These are phyloP conservation scores for Echiichthys vipera DNA, from an alignment of 2,797 vertebrate genomes.

Conservation along the genomic window DNA sequence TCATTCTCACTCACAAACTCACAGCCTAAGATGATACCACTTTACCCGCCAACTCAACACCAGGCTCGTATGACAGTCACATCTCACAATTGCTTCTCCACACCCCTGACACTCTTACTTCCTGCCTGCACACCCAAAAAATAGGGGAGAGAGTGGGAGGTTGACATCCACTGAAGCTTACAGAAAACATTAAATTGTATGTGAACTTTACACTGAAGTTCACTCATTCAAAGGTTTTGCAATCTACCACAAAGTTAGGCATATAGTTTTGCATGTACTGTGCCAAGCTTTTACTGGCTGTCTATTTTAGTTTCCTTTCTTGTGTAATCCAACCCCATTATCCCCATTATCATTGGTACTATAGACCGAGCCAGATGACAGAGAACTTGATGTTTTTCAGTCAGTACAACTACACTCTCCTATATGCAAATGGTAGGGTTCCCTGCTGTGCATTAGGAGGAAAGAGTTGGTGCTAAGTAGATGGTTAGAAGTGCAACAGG, in stretches of 20 bases:
- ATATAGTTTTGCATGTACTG: neutral
- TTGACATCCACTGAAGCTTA: slow-evolving; percentile 45
- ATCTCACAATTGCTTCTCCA: slow-evolving; percentile 11
- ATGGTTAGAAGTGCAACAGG: neutral
- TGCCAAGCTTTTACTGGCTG: slow-evolving; percentile 2
- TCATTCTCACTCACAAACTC: slow-evolving; percentile 2
- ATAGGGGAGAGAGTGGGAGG: slow-evolving; percentile 30
- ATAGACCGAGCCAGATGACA: slow-evolving; percentile 11
- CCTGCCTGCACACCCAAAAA: slow-evolving; percentile 29
- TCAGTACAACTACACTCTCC: neutral
- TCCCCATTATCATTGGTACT: slow-evolving; percentile 15
- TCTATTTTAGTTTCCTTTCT: slow-evolving; percentile 6
- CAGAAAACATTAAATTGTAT: slow-evolving; percentile 51
- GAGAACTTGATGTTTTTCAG: neutral
- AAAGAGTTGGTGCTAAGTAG: neutral
- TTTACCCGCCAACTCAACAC: slow-evolving; percentile 46
- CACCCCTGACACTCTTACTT: slow-evolving; percentile 24
- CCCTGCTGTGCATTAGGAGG: neutral
- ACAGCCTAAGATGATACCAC: slow-evolving; percentile 17
- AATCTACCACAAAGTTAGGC: neutral
- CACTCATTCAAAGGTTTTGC: slow-evolving; percentile 13
- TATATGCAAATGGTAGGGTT: neutral
- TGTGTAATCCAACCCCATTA: slow-evolving; percentile 17
- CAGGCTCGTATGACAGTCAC: slow-evolving; percentile 34
- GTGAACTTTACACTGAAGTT: slow-evolving; percentile 52